Conservation (phyloP, 2,888 invertebrate genomes). For the Ethmia dodecea region DNA sequence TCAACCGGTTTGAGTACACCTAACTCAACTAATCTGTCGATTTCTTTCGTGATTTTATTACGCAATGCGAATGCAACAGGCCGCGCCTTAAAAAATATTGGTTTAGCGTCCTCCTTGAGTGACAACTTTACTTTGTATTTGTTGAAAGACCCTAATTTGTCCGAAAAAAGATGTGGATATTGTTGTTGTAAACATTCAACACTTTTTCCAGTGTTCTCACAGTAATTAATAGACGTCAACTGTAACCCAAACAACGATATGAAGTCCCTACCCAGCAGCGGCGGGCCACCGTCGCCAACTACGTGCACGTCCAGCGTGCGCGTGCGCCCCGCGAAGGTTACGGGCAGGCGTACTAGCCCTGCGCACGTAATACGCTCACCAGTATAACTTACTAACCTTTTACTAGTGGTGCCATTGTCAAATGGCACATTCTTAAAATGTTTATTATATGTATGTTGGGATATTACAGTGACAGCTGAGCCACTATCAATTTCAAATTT, state of each 20-base stretch:
- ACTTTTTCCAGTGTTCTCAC: not conserved
- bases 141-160: not conserved
- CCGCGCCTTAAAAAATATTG: constrained; percentile 18
- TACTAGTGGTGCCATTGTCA: constrained; percentile 4
- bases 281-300: constrained; percentile 7
- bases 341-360: constrained; percentile 10
- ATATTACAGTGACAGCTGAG: constrained; percentile 19
- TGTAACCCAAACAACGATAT: too few species aligned
- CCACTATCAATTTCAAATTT: constrained; percentile 18
- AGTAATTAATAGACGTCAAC: too few species aligned
- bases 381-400: constrained; percentile 14
- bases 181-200: not conserved
- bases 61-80: constrained; percentile 16
- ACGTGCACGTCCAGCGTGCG: constrained; percentile 15
- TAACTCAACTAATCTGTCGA: too few species aligned
- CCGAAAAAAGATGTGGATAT: not conserved
- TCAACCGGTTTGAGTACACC: too few species aligned
- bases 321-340: constrained; percentile 11
- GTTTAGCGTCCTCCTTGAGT: constrained; percentile 15
- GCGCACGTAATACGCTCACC: constrained; percentile 15
- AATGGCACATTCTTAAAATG: constrained; percentile 19
- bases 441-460: constrained; percentile 9
- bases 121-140: constrained; percentile 8
- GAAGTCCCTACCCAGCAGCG: too few species aligned
- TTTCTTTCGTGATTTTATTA: constrained; percentile 15